Evolutionary conservation across 2,888 invertebrate species (phyloP).

Genomic region (Aplocera efformata): DNA sequence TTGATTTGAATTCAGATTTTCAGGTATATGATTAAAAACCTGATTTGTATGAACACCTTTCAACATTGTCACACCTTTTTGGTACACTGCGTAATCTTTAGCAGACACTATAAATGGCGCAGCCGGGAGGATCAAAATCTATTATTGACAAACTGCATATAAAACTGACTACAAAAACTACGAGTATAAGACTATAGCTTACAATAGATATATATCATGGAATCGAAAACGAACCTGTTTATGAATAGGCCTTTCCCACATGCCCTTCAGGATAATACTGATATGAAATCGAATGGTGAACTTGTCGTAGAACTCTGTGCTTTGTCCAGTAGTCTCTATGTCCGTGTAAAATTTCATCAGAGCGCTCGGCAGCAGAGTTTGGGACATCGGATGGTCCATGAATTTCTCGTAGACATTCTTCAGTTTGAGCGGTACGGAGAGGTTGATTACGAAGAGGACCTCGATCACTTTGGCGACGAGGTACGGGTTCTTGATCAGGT

Average conservation of each 20-base stretch:
- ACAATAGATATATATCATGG: too few relatives aligned
- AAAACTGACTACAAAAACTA: too few relatives aligned
- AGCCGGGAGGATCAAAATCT: too few relatives aligned
- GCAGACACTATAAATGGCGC: too few relatives aligned
- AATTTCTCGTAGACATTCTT: conserved; percentile 86
- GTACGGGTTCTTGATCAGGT: conserved; percentile 97
- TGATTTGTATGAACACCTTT: too few relatives aligned
- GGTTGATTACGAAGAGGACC: conserved; percentile 89
- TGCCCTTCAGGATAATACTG: conserved; percentile 96
- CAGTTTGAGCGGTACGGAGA: conserved; percentile 79
- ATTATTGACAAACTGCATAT: too few relatives aligned
- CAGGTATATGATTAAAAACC: too few relatives aligned
- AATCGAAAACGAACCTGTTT: conserved; percentile 57
- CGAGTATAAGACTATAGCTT: too few relatives aligned
- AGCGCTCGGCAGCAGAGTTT: conserved; percentile 90
- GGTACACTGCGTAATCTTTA: too few relatives aligned
- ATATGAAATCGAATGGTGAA: conserved; percentile 99
- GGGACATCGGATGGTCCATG: conserved; percentile 89
- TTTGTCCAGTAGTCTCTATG: conserved; percentile 98
- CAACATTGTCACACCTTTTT: too few relatives aligned
- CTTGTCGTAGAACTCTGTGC: conserved; percentile 99
- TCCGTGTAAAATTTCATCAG: conserved; percentile 99
- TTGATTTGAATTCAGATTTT: too few relatives aligned
- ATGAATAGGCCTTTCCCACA: conserved; percentile 96
- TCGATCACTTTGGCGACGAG: conserved; percentile 97